phyloP scores from a whole-genome alignment of 2,888 invertebrate species.

The Limnephilus lunatus region DNA sequence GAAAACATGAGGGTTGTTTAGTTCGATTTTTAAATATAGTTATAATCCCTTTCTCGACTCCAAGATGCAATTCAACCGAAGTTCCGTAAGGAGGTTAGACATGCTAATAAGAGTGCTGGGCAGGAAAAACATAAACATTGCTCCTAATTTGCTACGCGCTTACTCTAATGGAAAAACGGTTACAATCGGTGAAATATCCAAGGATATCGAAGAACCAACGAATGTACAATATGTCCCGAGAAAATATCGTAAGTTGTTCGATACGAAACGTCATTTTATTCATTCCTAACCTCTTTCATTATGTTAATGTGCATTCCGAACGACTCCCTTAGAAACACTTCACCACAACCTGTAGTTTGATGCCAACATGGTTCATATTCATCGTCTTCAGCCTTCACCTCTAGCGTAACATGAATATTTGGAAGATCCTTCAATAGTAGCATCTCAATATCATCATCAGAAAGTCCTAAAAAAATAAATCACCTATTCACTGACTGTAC shows the following conservation, averaged over 20 bases:
- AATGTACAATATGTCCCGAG: slow-evolving; percentile 90
- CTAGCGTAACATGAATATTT: no score
- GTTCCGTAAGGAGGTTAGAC: slow-evolving; percentile 73
- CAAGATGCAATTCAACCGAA: slow-evolving; percentile 58
- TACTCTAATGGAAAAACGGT: slow-evolving; percentile 77
- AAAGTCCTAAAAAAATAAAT: no score
- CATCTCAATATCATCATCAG: no score
- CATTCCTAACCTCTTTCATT: background rate
- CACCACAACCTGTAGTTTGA: no score
- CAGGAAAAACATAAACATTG: slow-evolving; percentile 72
- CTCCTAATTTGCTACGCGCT: slow-evolving; percentile 72
- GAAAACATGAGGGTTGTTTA: background rate
- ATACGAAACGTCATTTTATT: background rate
- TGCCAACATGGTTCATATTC: no score
- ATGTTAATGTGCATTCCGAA: no score
- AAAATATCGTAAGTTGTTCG: slow-evolving; percentile 83
- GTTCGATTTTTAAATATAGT: background rate
- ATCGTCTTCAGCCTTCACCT: no score
- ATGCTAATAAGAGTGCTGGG: slow-evolving; percentile 76
- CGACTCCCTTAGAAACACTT: no score
- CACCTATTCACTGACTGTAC: no score
- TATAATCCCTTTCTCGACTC: background rate
- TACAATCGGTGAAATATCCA: slow-evolving; percentile 86
- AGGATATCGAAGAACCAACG: slow-evolving; percentile 78
- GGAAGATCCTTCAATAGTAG: no score